Base-by-base conservation (phyloP, 1,140 invertebrate genomes). In the Zaprionus davidi region DNA sequence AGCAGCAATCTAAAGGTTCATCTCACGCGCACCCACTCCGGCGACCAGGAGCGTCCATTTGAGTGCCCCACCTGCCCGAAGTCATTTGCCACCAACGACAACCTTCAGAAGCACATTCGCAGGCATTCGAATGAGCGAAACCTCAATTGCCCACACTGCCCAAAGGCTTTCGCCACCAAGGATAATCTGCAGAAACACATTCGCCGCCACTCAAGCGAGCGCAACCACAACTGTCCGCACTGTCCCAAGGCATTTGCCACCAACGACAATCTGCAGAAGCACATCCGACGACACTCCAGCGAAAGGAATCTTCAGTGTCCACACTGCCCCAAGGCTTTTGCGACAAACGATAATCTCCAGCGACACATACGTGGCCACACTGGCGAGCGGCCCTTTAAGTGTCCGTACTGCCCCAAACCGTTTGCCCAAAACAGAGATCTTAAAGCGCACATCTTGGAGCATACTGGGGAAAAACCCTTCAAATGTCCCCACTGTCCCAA, bases 141-240 rank as follows among this genome's bases (percentile, higher is more conserved):
- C 1, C 28, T 76, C 1, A 44, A 71, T 4, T 76, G 73, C 34
- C 73, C 73, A 13, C 73, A 76, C 41, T 76, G 73, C 34, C 73
- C 73, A 2, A 76, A 76, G 26, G 68, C 69, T 2, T 76, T 76
- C 7, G 73, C 73, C 26, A 71, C 68, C 34, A 76, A 76, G 56
- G 73, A 76, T 44, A 76, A 76, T 38, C 68, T 76, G 36, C 73
- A 76, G 28, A 76, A 76, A 56, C 73, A 76, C 28, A 76, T 76
- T 2, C 60, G 73, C 2, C 20, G 73, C 1, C 73, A 76, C 15
- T 71, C 73, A 2, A 76, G 68, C 13, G 73, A 76, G n/a, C 44
- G 73, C 5, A 76, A 55, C 2, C 46, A 71, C 5, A 36, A 36
- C 5, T 76, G 73, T 15, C 73, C 73, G 12, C 73, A 71, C 28